Conservation (phyloP, 2,113 vertebrate species). For the Saimiri boliviensis region DNA sequence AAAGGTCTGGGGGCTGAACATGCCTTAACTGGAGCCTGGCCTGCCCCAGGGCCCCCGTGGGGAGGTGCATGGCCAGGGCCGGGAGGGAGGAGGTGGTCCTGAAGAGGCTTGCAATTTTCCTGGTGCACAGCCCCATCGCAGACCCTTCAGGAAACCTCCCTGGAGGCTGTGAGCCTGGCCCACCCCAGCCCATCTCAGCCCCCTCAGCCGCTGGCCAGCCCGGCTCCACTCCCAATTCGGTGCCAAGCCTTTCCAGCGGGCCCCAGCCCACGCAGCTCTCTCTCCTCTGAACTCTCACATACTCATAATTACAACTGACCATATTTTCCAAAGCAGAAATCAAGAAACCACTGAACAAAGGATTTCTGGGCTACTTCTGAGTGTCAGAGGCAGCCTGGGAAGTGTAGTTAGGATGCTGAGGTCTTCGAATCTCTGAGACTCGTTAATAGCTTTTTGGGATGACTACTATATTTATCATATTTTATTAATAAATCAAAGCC, state of each 20-base stretch:
- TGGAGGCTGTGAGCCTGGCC: constrained; percentile 11
- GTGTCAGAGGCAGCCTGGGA: constrained; percentile 38
- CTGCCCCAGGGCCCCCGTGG: neutral
- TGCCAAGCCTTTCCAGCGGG: neutral
- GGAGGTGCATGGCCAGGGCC: neutral
- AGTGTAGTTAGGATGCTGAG: neutral
- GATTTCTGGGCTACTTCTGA: neutral
- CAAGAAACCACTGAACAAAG: constrained; percentile 55
- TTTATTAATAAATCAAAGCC: constrained; percentile 9
- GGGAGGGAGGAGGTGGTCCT: neutral
- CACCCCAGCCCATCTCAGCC: neutral
- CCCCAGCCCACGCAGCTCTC: constrained; percentile 4
- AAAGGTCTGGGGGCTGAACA: constrained; percentile 10
- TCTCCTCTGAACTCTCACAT: constrained; percentile 56
- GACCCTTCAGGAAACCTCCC: neutral
- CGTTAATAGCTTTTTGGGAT: neutral
- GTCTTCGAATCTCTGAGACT: neutral
- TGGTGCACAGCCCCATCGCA: neutral
- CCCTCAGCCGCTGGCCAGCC: neutral
- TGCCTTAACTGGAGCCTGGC: neutral
- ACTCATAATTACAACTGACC: constrained; percentile 63
- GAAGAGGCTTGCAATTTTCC: neutral
- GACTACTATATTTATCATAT: neutral
- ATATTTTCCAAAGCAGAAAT: constrained; percentile 52
- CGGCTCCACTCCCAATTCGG: neutral